Evolutionary conservation across 2,797 vertebrate genomes (phyloP), one percentile per base, ranked within the genome.

Genomic region (Sciaenops ocellatus): DNA sequence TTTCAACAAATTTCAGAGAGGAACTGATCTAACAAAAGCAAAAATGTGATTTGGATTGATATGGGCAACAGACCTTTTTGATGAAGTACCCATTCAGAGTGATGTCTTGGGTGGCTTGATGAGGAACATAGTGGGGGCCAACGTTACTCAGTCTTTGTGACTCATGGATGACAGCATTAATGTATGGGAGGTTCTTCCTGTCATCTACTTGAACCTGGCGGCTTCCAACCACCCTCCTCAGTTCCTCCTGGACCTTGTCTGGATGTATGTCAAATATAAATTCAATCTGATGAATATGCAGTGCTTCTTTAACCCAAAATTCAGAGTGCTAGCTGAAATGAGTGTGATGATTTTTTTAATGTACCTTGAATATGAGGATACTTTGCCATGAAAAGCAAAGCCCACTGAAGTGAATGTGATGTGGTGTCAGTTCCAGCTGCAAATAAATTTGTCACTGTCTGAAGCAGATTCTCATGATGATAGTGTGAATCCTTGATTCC

Each of bases 111-210:
- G 47, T 88, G 66, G 93, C 91, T 78, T 62, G 69, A 67, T 92
- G 94, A 72, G 84, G 80, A 20, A 92, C 48, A 89, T 17, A 38
- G 34, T 38, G 34, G 44, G 93, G 91, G 17, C 55, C 6, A 2
- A 94, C 76, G 74, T 82, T 87, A 18, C 80, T 83, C n/a, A 89
- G 24, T 59, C 92, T 86, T 85, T 92, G 94, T n/a, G 60, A 72
- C 79, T 94, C 94, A 5, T 93, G 92, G 48, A 94, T 88, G 50
- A 93, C 93, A 18, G 93, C 93, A 1, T 93, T 78, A 12, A 87
- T 87, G 79, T 86, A 94, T 0, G 90, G 89, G 30, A 94, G 81
- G 76, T 87, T 86, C 67, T 85, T 94, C 54, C 88, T 75, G 69
- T 94, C 92, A 1, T 89, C 88, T 1, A 79, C 61, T 3, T 20